Base-by-base conservation (phyloP, 2,888 invertebrate genomes). In the Lymantria dispar region DNA sequence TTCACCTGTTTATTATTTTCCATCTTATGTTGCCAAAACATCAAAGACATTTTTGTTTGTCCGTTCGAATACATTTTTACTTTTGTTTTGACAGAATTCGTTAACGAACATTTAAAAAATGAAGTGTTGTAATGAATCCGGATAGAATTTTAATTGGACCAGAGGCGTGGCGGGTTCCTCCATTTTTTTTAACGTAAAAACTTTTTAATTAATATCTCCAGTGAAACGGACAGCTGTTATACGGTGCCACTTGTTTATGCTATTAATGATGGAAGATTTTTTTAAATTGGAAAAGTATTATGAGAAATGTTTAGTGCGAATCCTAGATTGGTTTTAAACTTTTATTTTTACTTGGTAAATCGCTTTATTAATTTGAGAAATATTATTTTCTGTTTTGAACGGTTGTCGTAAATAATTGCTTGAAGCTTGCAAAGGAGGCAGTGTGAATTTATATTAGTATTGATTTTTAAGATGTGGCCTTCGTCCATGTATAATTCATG, bases 131-230 rank as follows among this genome's bases (percentile, higher is more conserved):
- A 84, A 86, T 86, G 82, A 86, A 84, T 73, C 74, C 77, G 65
- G 80, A 76, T 82, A 84, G 81, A 84, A 83, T 87, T 84, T 87
- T 87, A 87, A 87, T 87, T 87, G 86, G 84, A 66, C 70, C 64
- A 72, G 68, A 70, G 72, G 69, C 69, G 65, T 62, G 67, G 58
- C 59, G 61, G 64, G 58, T 60, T 56, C 69, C 52, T 59, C 60
- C 62, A 70, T 72, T 80, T 80, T 80, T 80, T 70, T 69, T 68
- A 49, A 61, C 67, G 68, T 72, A 66, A 76, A 78, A 87, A 86
- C 83, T 88, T 88, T 85, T 85, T 87, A 88, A 88, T 88, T 87
- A 85, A 87, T 81, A 77, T 71, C 80, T 73, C 70, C 72, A 74
- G 66, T 78, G 80, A 74, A 77, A 79, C 74, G 79, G 72, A 79